Conservation (phyloP, 2,113 vertebrate species). For the Ptychochromis oligacanthus region DNA sequence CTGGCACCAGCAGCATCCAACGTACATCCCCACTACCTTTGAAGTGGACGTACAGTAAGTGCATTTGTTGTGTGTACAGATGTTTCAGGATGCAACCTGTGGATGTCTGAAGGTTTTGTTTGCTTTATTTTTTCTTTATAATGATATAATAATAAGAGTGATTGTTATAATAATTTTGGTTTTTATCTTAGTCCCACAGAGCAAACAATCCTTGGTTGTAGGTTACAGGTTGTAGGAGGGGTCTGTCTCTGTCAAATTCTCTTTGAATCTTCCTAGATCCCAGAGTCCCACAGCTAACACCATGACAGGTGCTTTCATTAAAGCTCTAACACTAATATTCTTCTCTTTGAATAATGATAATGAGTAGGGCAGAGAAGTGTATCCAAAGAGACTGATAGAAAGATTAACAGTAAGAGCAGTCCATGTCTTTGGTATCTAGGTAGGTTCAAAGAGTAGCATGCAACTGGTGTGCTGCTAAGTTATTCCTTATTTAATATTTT, state of each 20-base stretch:
- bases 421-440: neutral
- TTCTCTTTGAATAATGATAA: slow-evolving; percentile 2
- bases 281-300: slow-evolving; percentile 8
- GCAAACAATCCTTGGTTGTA: neutral
- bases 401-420: neutral
- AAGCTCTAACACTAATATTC: neutral
- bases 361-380: neutral
- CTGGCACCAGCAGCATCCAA: slow-evolving; percentile 90
- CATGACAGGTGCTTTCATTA: slow-evolving; percentile 2
- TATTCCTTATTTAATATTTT: neutral
- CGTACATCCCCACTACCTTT: slow-evolving; percentile 91
- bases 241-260: neutral
- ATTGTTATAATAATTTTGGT: neutral
- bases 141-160: neutral
- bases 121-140: neutral
- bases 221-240: neutral
- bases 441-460: neutral
- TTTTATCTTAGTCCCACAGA: neutral
- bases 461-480: neutral
- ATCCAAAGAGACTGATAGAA: neutral
- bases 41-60: slow-evolving; percentile 95
- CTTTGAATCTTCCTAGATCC: neutral
- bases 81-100: neutral
- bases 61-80: neutral
- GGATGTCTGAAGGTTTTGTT: neutral